Conservation (phyloP, 2,797 vertebrate genomes). For the Tenualosa ilisha region DNA sequence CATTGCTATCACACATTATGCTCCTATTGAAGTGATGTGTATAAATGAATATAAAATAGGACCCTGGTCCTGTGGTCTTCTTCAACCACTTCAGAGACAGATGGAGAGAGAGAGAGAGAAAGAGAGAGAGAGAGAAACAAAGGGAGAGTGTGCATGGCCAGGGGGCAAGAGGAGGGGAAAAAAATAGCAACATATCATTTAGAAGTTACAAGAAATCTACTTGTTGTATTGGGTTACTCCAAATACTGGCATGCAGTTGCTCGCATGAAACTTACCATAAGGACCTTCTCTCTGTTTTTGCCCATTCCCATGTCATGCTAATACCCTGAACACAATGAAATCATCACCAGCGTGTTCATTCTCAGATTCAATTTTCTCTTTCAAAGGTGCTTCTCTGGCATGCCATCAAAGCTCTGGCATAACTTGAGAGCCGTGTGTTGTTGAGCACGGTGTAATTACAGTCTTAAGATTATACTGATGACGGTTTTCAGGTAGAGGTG, state of each 20-base stretch:
- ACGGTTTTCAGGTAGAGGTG: slow-evolving; percentile 27
- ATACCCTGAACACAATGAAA: slow-evolving; percentile 24
- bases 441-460: slow-evolving; percentile 42
- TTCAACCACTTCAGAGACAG: slow-evolving; percentile 3
- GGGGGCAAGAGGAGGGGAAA: neutral
- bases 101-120: neutral
- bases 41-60: slow-evolving; percentile 6
- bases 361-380: slow-evolving; percentile 46
- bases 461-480: slow-evolving; percentile 47
- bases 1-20: neutral
- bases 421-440: slow-evolving; percentile 29
- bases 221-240: neutral
- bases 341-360: slow-evolving; percentile 34
- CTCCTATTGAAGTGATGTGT: neutral
- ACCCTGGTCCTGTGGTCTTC: neutral
- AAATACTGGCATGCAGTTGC: neutral
- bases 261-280: neutral
- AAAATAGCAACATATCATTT: neutral
- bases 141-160: neutral
- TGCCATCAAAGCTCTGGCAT: slow-evolving; percentile 47
- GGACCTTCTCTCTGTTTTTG: neutral
- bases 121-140: neutral
- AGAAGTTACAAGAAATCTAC: neutral
- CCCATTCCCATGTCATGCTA: neutral
- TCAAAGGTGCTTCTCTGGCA: slow-evolving; percentile 53